A percentile compares a stretch with the other conserved stretches of the same genome.
Evolutionary conservation across 2,113 vertebrate genomes (phyloP).

Genomic region (Apus apus): DNA sequence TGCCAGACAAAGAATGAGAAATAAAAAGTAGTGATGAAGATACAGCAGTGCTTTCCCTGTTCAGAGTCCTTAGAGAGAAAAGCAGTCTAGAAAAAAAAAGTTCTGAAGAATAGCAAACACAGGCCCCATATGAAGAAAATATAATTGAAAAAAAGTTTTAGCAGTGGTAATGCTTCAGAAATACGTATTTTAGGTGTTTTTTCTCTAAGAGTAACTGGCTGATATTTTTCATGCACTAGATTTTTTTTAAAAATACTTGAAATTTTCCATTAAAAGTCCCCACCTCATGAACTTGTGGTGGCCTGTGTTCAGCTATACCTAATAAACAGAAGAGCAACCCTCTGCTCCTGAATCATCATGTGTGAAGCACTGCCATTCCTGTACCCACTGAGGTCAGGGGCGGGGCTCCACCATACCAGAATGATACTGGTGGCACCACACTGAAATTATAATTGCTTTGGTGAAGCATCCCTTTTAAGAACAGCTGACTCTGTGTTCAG

Average conservation of each 20-base stretch:
- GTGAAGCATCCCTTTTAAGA: neutral
- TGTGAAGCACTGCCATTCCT: too few relatives aligned
- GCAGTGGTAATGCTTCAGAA: neutral
- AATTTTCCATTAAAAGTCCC: neutral
- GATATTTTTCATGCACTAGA: neutral
- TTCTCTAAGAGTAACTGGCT: neutral
- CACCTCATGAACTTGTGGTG: neutral
- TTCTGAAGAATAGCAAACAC: neutral
- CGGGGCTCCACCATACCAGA: neutral
- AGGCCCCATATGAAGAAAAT: neutral
- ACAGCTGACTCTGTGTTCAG: neutral
- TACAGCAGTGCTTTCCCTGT: neutral
- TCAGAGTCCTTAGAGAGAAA: neutral
- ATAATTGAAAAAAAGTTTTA: neutral
- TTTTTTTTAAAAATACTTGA: neutral
- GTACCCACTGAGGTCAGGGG: neutral
- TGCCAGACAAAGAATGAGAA: neutral
- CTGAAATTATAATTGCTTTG: neutral
- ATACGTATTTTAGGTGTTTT: neutral
- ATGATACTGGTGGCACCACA: neutral
- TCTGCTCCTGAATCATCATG: neutral
- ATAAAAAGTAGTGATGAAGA: neutral
- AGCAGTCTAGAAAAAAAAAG: neutral
- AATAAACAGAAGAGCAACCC: neutral
- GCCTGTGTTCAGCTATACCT: neutral